Conservation (phyloP, 2,888 invertebrate genomes). For the Hypomecis atomaria region DNA sequence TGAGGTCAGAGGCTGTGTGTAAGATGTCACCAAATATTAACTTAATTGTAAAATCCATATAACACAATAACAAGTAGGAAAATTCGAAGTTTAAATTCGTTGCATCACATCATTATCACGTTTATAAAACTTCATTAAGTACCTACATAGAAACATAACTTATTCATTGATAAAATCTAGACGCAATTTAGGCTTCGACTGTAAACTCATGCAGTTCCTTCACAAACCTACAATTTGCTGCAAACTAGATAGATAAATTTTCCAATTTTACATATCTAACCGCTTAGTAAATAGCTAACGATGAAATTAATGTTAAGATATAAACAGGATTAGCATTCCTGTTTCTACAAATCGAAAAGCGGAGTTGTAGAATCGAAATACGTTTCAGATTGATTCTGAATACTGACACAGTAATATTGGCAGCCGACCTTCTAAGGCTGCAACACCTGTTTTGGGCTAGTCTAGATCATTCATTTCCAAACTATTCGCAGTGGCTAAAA, state of each 20-base stretch:
- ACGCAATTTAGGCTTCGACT: slow-evolving; percentile 21
- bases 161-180: slow-evolving; percentile 27
- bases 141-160: slow-evolving; percentile 13
- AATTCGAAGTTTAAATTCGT: no score
- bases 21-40: no score
- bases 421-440: slow-evolving; percentile 43
- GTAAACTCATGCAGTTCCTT: slow-evolving; percentile 21
- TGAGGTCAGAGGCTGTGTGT: no score
- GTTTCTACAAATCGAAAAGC: slow-evolving; percentile 53
- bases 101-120: no score
- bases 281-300: slow-evolving; percentile 28
- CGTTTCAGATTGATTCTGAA: slow-evolving; percentile 5
- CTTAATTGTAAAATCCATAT: no score
- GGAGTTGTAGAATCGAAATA: slow-evolving; percentile 19
- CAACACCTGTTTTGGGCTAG: slow-evolving; percentile 30
- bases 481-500: background rate
- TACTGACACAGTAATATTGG: slow-evolving; percentile 13
- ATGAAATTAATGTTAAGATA: slow-evolving; percentile 44
- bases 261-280: slow-evolving; percentile 30
- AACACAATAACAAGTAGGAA: no score
- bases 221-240: slow-evolving; percentile 26
- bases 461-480: background rate
- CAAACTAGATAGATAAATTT: slow-evolving; percentile 32
- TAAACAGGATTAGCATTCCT: slow-evolving; percentile 54
- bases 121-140: no score